phyloP scores from a whole-genome alignment of 92 coral and sea anemone genomes.

The Micromussa lordhowensis region DNA sequence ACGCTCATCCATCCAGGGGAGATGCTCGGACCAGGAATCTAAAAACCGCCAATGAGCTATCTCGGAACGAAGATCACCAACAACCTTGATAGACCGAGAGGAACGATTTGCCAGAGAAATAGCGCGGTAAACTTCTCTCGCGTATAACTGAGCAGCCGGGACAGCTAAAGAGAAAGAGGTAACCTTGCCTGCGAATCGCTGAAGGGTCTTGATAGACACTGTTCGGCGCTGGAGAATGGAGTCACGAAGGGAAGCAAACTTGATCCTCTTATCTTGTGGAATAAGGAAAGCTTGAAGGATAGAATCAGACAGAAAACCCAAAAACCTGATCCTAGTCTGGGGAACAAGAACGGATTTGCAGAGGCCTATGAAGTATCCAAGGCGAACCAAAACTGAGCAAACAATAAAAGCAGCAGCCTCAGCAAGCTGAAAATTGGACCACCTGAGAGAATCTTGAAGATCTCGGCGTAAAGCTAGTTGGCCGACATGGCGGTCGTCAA shows the following conservation, averaged over 20 bases:
- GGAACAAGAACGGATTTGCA: neutral
- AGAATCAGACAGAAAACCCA: conserved; percentile 16
- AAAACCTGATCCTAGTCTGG: conserved; percentile 10
- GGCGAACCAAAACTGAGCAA: conserved; percentile 28
- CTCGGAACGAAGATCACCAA: conserved; percentile 34
- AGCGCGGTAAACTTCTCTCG: conserved; percentile 29
- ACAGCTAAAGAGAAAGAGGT: conserved; percentile 37
- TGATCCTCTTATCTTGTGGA: conserved; percentile 12
- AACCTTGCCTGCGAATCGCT: conserved; percentile 42
- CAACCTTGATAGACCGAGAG: conserved; percentile 40
- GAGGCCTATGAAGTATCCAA: conserved; percentile 22
- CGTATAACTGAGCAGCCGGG: conserved; percentile 32
- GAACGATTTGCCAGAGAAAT: conserved; percentile 21
- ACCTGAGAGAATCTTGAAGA: conserved; percentile 13
- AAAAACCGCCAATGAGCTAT: conserved; percentile 44
- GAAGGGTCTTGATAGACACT: conserved; percentile 23
- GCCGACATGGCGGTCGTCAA: conserved; percentile 4
- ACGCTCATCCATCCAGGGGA: conserved; percentile 22
- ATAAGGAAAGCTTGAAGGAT: conserved; percentile 12
- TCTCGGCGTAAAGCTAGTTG: conserved; percentile 17
- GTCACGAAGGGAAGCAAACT: conserved; percentile 21
- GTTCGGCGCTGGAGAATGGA: conserved; percentile 5
- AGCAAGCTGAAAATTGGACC: conserved; percentile 55
- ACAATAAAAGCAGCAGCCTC: conserved; percentile 63
- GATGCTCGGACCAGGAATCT: conserved; percentile 38